Evolutionary conservation across 2,888 invertebrate genomes (phyloP), one percentile per base, ranked within the genome.

Genomic region (Homarus gammarus): DNA sequence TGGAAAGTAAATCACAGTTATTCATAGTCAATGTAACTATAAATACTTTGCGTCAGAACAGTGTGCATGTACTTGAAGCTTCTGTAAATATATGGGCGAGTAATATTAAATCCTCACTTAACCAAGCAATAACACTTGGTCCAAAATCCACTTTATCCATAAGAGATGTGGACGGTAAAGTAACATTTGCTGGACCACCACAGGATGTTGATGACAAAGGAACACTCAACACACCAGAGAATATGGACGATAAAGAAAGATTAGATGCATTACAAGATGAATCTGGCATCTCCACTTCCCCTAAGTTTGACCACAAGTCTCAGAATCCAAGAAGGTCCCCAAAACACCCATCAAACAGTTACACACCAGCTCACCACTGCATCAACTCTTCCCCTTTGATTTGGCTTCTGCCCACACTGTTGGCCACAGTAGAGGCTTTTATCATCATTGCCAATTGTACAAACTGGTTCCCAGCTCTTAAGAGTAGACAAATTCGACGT

Each of bases 381-480:
- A 27, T 40, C 6, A 15, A 15, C 36, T 31, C 36, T 0, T 81
- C 83, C 51, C 22, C 27, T 12, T 22, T 77, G 10, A 15, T 88
- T 22, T 88, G 88, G 88, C 40, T 64, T 2, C n/a, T 83, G 0
- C 88, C 88, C 44, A 77, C 83, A 2, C 49, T 70, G 18, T 31
- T 88, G 10, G 88, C 88, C 10, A 27, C 61, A 40, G 83, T 82
- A 38, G 88, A 88, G 33, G 88, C 83, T 6, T 56, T 88, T 18
- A 70, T 88, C n/a, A 88, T 88, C 64, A 70, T 88, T 40, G n/a
- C 83, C 44, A 88, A 88, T 68, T 88, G 88, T 51, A 88, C 88
- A n/a, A 88, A 88, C 70, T 88, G 88, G 88, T 88, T 88, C 36
- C 88, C 88, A 0, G 61, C 56, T 3, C 88, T 88, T 49, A 88